Base-by-base conservation (phyloP, 30 jellyfish, hydroid and myxozoan species). In the Chrysaora quinquecirrha region DNA sequence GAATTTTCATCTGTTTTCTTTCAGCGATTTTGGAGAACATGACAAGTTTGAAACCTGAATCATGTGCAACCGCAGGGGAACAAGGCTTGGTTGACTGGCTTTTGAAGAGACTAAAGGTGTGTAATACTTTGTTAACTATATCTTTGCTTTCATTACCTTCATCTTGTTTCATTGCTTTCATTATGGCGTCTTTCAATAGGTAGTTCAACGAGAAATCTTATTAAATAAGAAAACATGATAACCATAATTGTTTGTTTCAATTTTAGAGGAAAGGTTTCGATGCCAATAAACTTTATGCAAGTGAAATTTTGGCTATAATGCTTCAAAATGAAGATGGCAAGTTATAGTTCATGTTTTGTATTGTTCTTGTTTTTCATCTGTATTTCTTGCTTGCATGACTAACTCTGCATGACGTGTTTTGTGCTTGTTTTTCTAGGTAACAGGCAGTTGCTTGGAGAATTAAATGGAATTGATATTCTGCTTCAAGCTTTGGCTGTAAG, bases 281-380 rank as follows among this genome's bases (percentile, higher is more conserved):
- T 64, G 75, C 95, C 34, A 93, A 93, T 78, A 93, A 93, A 50
- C 60, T 93, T 34, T 93, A 93, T 65, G 92, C 98, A 19, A 93
- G 98, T 82, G 98, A 93, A 68, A 93, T 93, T 14, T 58, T 93
- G 66, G 98, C 98, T 9, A 93, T 93, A 30, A 73, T 93, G 97
- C 87, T 93, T 18, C 98, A 93, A 62, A 75, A 75, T 21, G 67
- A 75, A 72, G 98, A 93, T 49, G 98, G 98, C 79, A 30, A 33
- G 50, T 43, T 22, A 43, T 43, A 6, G 58, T 43, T 43, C 16
- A 43, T 16, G 16, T 43, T 43, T 43, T n/a, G n/a, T n/a, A n/a
- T n/a, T n/a, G n/a, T n/a, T n/a, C n/a, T n/a, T n/a, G n/a, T n/a
- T n/a, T n/a, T n/a, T n/a, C n/a, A n/a, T n/a, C n/a, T n/a, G n/a